These are phyloP conservation scores for Incurvaria masculella DNA, from an alignment of 2,888 invertebrate species.

Conservation along the genomic window DNA sequence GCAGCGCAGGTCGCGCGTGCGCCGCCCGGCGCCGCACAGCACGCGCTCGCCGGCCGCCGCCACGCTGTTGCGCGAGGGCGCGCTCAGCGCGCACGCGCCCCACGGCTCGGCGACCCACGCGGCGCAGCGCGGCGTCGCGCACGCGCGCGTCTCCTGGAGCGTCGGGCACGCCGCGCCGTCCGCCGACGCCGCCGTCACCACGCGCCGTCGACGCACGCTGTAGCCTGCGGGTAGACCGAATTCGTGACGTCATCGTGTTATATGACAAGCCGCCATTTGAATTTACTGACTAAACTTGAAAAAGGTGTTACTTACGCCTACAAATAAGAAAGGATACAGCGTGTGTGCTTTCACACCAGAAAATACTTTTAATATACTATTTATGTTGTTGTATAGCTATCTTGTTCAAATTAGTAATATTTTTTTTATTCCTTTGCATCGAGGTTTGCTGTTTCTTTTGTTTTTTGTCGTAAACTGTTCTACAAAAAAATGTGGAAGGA, in stretches of 20 bases:
- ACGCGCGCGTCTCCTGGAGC: slow-evolving; percentile 52
- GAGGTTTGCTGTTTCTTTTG: too few relatives aligned
- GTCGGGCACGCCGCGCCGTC: slow-evolving; percentile 51
- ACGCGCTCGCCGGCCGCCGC: slow-evolving; percentile 28
- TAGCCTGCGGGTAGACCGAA: slow-evolving; percentile 29
- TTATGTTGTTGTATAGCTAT: too few relatives aligned
- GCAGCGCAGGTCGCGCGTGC: slow-evolving; percentile 55
- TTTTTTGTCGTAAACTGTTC: too few relatives aligned
- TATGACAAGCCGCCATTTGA: too few relatives aligned
- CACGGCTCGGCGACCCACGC: slow-evolving; percentile 52
- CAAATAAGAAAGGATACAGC: too few relatives aligned
- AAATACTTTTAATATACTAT: too few relatives aligned
- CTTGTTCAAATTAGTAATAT: too few relatives aligned
- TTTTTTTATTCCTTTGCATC: too few relatives aligned
- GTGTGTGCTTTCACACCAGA: too few relatives aligned
- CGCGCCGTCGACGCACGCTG: slow-evolving; percentile 44
- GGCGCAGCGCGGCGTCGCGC: slow-evolving; percentile 51
- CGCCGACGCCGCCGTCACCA: slow-evolving; percentile 48
- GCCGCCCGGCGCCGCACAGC: slow-evolving; percentile 58
- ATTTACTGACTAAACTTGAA: too few relatives aligned
- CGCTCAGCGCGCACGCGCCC: slow-evolving; percentile 47
- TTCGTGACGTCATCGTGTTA: not conserved
- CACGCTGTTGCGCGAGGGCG: slow-evolving; percentile 19
- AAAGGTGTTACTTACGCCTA: too few relatives aligned
- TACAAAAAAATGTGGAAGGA: too few relatives aligned